A percentile compares a stretch with the other conserved stretches of the same genome.
Conservation (phyloP, 2,888 invertebrate genomes). For the Apoda limacodes region DNA sequence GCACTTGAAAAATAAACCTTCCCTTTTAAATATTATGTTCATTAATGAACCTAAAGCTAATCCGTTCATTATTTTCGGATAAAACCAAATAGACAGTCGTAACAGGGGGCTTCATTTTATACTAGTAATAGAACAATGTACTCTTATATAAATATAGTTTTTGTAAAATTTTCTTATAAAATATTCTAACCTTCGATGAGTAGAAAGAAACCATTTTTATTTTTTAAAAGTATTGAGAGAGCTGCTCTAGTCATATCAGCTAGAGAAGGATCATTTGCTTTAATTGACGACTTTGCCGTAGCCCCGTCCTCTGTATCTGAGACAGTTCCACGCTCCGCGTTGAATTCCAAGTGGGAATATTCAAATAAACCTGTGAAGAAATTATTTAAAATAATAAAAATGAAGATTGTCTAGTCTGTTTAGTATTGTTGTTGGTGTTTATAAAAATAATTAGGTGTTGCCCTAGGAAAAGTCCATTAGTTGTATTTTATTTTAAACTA, state of each 20-base stretch:
- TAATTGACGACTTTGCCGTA: conserved; percentile 70
- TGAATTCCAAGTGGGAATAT: conserved; percentile 84
- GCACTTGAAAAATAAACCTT: too few relatives aligned
- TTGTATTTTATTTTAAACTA: too few relatives aligned
- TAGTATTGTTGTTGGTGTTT: not conserved
- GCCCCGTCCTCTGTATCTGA: conserved; percentile 62
- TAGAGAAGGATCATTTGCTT: conserved; percentile 77
- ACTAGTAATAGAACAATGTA: too few relatives aligned
- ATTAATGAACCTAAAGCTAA: too few relatives aligned
- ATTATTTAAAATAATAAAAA: conserved; percentile 4
- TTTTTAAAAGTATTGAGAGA: conserved; percentile 76
- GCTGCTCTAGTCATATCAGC: conserved; percentile 83
- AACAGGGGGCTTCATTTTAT: too few relatives aligned
- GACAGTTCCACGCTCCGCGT: conserved; percentile 76
- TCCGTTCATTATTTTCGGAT: too few relatives aligned
- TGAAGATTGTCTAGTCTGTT: conserved; percentile 4
- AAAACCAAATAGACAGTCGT: too few relatives aligned
- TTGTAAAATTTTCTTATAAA: conserved; percentile 1
- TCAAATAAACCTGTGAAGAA: conserved; percentile 74
- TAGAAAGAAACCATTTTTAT: conserved; percentile 80
- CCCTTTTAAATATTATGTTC: too few relatives aligned
- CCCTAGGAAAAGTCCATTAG: too few relatives aligned
- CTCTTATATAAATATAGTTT: too few relatives aligned
- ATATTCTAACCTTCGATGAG: conserved; percentile 78
- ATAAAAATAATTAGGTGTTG: too few relatives aligned